Evolutionary conservation across 2,888 invertebrate genomes (phyloP).

Genomic region (Venusia cambrica): DNA sequence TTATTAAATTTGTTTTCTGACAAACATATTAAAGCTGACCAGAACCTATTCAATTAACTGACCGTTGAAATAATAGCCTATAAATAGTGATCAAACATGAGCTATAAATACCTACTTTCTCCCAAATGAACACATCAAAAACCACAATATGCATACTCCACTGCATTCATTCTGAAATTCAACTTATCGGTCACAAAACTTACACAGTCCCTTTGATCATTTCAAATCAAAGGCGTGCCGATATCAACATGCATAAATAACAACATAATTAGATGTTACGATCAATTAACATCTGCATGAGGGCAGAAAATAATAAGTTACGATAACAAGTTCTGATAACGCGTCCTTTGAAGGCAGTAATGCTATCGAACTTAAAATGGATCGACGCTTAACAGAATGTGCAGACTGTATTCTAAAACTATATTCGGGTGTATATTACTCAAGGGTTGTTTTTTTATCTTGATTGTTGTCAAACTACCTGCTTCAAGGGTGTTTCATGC

Average conservation of each 20-base stretch:
- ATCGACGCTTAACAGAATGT: slow-evolving; percentile 1
- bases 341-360: slow-evolving; percentile 24
- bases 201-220: slow-evolving; percentile 42
- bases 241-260: slow-evolving; percentile 66
- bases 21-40: no score
- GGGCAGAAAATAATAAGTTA: slow-evolving; percentile 35
- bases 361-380: slow-evolving; percentile 16
- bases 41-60: no score
- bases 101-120: no score
- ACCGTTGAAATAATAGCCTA: no score
- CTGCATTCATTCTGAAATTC: slow-evolving; percentile 9
- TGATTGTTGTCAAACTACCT: no score
- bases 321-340: slow-evolving; percentile 26
- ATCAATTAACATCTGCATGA: slow-evolving; percentile 49
- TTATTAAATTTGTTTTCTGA: no score
- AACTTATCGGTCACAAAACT: slow-evolving; percentile 16
- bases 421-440: no score
- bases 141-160: not conserved
- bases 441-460: no score
- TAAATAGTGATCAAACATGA: no score
- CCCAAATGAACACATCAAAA: slow-evolving; percentile 2
- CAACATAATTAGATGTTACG: slow-evolving; percentile 54
- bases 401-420: no score
- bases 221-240: slow-evolving; percentile 45
- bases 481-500: no score